phyloP scores from a whole-genome alignment of 2,888 invertebrate species.

The Seira sanloemensis region DNA sequence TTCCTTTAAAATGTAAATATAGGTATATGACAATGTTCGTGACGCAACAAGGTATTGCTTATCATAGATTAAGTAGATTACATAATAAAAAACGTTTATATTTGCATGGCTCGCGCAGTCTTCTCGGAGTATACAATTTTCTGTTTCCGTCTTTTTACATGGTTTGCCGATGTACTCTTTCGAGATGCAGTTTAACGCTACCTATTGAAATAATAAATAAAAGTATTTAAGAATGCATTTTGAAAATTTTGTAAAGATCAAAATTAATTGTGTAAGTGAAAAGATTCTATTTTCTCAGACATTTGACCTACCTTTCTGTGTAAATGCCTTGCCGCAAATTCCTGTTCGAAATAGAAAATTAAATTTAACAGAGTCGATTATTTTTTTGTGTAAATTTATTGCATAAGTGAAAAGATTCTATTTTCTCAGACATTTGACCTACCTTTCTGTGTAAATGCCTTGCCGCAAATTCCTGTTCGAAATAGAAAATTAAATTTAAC shows the following conservation, averaged over 20 bases:
- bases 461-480: slow-evolving; percentile 45
- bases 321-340: slow-evolving; percentile 58
- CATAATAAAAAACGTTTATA: not conserved
- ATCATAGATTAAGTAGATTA: not conserved
- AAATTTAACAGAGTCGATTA: too few relatives aligned
- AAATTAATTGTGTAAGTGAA: too few relatives aligned
- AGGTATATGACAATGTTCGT: not conserved
- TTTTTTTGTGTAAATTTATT: not conserved
- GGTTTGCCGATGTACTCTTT: slow-evolving; percentile 58
- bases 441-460: slow-evolving; percentile 65
- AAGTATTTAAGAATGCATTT: too few relatives aligned
- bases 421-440: too few relatives aligned
- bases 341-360: slow-evolving; percentile 3
- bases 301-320: slow-evolving; percentile 66
- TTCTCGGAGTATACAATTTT: slow-evolving; percentile 10
- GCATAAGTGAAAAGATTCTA: too few relatives aligned
- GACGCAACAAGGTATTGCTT: not conserved
- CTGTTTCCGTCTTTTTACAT: slow-evolving; percentile 21
- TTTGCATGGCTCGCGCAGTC: slow-evolving; percentile 22
- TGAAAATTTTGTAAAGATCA: too few relatives aligned
- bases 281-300: too few relatives aligned
- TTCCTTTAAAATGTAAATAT: slow-evolving; percentile 10
- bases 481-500: slow-evolving; percentile 3
- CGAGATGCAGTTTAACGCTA: slow-evolving; percentile 60
- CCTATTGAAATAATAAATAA: too few relatives aligned